These are phyloP conservation scores for Meteorus colon DNA, from an alignment of 2,888 invertebrate genomes.

Conservation along the genomic window DNA sequence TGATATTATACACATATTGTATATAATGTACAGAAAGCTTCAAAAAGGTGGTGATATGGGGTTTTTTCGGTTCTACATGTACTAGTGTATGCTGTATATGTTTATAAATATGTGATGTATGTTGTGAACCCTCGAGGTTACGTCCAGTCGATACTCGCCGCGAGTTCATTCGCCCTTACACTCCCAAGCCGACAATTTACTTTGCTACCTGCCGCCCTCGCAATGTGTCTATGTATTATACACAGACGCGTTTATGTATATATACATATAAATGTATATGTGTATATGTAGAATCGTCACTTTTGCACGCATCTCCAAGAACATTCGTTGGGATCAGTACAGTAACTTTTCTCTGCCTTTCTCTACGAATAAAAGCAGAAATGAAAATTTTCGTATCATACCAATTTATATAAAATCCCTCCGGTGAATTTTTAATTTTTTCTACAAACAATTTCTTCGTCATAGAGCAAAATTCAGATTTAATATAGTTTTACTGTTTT, in stretches of 20 bases:
- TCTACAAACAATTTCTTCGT: not conserved
- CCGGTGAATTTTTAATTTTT: not conserved
- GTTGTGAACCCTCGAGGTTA: slow-evolving; percentile 20
- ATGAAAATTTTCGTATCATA: not conserved
- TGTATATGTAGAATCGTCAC: slow-evolving; percentile 22
- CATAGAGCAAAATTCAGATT: not conserved
- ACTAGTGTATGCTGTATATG: not conserved
- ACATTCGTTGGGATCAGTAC: not conserved
- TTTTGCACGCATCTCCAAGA: slow-evolving; percentile 26
- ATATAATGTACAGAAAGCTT: not conserved
- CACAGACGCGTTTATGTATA: not conserved
- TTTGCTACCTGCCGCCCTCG: slow-evolving; percentile 32
- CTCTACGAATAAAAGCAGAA: not conserved
- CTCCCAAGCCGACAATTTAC: slow-evolving; percentile 37
- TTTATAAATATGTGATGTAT: not conserved
- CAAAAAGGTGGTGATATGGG: not conserved
- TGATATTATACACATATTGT: not conserved
- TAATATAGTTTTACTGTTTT: not conserved
- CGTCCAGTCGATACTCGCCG: slow-evolving; percentile 43
- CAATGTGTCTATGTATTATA: slow-evolving; percentile 1
- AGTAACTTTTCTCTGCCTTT: not conserved
- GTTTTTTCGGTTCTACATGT: not conserved
- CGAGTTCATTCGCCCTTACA: slow-evolving; percentile 45
- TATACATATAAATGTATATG: too few relatives aligned
- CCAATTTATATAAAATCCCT: not conserved